Evolutionary conservation across 2,113 vertebrate genomes (phyloP).

Genomic region (Bos indicus): DNA sequence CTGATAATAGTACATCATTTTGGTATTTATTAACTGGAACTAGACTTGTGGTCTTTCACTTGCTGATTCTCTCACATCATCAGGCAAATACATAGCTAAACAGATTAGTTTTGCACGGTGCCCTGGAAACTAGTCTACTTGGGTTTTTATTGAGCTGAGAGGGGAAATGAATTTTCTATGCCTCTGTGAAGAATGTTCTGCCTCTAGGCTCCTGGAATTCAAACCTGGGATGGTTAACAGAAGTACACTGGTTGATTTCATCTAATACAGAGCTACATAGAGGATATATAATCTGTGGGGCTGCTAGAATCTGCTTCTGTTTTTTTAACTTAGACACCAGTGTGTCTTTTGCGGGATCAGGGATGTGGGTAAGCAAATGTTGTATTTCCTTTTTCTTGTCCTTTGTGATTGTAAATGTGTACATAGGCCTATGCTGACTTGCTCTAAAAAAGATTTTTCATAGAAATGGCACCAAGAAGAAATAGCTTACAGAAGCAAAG

Average conservation of each 20-base stretch:
- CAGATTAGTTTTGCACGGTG: constrained; percentile 54
- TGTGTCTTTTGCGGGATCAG: neutral
- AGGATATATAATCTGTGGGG: neutral
- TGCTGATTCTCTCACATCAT: constrained; percentile 3
- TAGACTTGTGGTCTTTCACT: constrained; percentile 31
- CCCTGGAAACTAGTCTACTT: constrained; percentile 33
- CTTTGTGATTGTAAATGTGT: neutral
- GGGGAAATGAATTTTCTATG: constrained; percentile 66
- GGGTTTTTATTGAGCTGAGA: constrained; percentile 43
- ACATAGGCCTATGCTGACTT: neutral
- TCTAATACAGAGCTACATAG: neutral
- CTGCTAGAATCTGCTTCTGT: neutral
- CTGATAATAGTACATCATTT: constrained; percentile 20
- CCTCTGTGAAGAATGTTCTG: constrained; percentile 53
- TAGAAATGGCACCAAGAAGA: neutral
- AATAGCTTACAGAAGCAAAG: neutral
- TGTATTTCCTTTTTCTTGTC: neutral
- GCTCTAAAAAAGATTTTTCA: constrained; percentile 22
- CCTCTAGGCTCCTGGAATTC: constrained; percentile 27
- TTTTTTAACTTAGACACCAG: neutral
- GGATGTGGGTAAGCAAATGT: neutral
- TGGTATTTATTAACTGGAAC: constrained; percentile 50
- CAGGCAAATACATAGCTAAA: constrained; percentile 52
- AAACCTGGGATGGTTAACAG: neutral
- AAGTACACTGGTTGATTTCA: neutral